A percentile compares a stretch with the other conserved stretches of the same genome.
Conservation (phyloP, 2,113 vertebrate genomes). For the Elachura formosa region DNA sequence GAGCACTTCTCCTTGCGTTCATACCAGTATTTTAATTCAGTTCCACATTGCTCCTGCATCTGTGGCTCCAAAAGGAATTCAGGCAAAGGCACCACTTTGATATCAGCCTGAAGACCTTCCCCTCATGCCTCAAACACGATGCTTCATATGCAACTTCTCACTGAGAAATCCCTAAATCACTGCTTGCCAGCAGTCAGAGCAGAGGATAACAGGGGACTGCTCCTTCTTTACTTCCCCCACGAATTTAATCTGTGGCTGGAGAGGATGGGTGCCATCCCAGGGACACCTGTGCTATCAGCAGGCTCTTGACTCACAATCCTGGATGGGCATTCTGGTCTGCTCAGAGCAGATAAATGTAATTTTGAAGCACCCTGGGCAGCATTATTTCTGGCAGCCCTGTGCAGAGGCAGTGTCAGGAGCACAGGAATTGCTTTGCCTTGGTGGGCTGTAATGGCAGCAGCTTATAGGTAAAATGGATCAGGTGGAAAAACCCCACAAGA, state of each 20-base stretch:
- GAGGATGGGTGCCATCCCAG: accelerated
- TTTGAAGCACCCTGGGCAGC: not conserved
- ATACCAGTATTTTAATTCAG: not conserved
- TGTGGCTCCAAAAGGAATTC: not conserved
- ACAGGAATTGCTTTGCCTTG: not conserved
- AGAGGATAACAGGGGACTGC: not conserved
- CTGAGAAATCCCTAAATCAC: not conserved
- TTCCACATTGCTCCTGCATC: not conserved
- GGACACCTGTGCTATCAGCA: not conserved
- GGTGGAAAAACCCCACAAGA: not conserved
- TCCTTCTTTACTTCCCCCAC: not conserved
- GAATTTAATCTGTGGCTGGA: not conserved
- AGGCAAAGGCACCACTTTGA: not conserved
- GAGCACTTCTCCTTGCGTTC: not conserved
- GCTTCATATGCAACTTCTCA: not conserved
- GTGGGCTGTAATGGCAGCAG: not conserved
- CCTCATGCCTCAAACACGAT: accelerated
- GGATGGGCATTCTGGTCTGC: not conserved
- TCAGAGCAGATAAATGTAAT: not conserved
- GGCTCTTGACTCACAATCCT: not conserved
- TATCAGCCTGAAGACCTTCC: not conserved
- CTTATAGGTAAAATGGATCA: not conserved
- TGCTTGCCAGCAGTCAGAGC: not conserved
- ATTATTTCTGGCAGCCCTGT: not conserved
- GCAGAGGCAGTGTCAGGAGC: not conserved